phyloP scores from a whole-genome alignment of 1,140 invertebrate species.

The Papilio glaucus region DNA sequence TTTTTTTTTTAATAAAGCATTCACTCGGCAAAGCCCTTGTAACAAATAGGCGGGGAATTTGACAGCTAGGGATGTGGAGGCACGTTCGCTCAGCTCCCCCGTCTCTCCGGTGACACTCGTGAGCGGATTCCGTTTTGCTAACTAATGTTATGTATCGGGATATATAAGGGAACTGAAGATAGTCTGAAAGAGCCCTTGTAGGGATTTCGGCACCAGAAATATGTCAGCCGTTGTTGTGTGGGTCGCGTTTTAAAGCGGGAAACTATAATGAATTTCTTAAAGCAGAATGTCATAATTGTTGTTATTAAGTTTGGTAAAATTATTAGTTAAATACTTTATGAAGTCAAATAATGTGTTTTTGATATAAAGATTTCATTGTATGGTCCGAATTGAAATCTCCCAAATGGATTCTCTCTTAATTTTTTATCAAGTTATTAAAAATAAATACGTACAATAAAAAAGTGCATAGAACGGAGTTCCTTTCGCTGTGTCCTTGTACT shows the following conservation, averaged over 20 bases:
- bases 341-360: too few relatives aligned
- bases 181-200: constrained; percentile 25
- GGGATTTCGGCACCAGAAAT: constrained; percentile 19
- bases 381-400: too few relatives aligned
- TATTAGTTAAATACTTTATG: too few relatives aligned
- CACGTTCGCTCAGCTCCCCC: constrained; percentile 4
- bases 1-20: constrained; percentile 22
- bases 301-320: too few relatives aligned
- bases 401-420: too few relatives aligned
- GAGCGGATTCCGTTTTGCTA: constrained; percentile 16
- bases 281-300: neutral
- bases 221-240: neutral
- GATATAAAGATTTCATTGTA: too few relatives aligned
- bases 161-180: constrained; percentile 32
- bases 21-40: constrained; percentile 26
- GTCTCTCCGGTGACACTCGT: neutral
- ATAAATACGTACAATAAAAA: too few relatives aligned
- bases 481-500: too few relatives aligned
- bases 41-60: constrained; percentile 30
- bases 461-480: too few relatives aligned
- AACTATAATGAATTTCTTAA: neutral
- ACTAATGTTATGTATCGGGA: constrained; percentile 29
- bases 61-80: constrained; percentile 27
- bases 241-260: neutral
- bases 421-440: too few relatives aligned